Evolutionary conservation across 2,113 vertebrate species (phyloP).

Genomic region (Coryphaenoides rupestris): DNA sequence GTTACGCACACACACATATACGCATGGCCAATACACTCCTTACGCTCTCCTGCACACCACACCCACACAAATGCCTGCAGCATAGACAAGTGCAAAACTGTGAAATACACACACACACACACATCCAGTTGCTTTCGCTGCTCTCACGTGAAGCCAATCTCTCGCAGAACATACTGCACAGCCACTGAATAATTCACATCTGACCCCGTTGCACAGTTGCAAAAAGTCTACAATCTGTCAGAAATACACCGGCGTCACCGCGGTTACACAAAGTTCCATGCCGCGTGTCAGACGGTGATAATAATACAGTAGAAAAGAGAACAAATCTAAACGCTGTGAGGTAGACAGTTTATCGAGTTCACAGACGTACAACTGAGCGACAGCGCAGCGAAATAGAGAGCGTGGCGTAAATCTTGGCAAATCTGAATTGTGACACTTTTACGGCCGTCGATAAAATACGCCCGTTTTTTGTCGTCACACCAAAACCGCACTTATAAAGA

Average conservation of each 20-base stretch:
- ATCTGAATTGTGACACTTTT: no score
- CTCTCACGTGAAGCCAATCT: slow-evolving; percentile 45
- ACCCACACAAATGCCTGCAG: background rate
- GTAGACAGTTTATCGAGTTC: background rate
- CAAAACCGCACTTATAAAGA: no score
- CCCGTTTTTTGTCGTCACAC: no score
- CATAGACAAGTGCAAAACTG: background rate
- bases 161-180: slow-evolving; percentile 49
- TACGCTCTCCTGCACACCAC: background rate
- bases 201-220: slow-evolving; percentile 66
- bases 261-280: background rate
- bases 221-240: slow-evolving; percentile 48
- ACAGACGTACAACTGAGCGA: background rate
- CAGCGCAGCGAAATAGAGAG: no score
- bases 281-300: background rate
- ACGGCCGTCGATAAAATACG: no score
- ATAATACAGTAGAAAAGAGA: background rate
- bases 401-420: no score
- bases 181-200: slow-evolving; percentile 62
- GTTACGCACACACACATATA: background rate
- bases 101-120: background rate
- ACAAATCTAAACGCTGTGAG: background rate
- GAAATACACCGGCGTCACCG: slow-evolving; percentile 29
- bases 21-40: background rate
- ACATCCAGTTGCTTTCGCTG: slow-evolving; percentile 4